Percentiles rank a stretch among this genome's conserved stretches.
Conservation (phyloP, 2,113 vertebrate genomes). For the Anser cygnoides region DNA sequence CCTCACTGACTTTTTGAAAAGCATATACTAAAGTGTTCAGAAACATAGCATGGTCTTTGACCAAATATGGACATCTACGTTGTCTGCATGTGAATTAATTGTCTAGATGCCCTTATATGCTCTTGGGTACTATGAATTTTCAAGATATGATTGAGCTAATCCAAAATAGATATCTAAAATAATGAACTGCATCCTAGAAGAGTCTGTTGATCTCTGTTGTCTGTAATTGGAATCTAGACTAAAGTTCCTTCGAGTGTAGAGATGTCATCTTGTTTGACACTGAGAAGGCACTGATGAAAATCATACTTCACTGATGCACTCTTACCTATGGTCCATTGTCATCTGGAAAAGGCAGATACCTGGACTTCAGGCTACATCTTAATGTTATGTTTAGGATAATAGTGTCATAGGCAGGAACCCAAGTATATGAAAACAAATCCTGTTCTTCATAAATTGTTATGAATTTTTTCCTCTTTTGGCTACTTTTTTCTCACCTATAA, state of each 20-base stretch:
- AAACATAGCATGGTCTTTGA: background rate
- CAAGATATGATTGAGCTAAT: background rate
- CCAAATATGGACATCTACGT: background rate
- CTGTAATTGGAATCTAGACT: background rate
- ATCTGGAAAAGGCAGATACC: background rate
- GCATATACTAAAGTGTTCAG: background rate
- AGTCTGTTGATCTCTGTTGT: background rate
- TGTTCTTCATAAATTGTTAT: background rate
- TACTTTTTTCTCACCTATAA: background rate
- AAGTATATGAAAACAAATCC: background rate
- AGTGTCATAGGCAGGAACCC: background rate
- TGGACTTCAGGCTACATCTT: background rate
- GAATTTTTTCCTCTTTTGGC: background rate
- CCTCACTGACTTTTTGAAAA: background rate
- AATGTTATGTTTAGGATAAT: background rate
- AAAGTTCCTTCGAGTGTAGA: background rate
- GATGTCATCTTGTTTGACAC: background rate
- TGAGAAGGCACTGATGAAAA: background rate
- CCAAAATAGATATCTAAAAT: background rate
- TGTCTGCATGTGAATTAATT: background rate
- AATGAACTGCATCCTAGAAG: background rate
- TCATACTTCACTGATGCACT: background rate
- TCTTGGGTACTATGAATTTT: background rate
- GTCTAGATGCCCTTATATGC: background rate
- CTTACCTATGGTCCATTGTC: background rate